Evolutionary conservation across 2,888 invertebrate species (phyloP), one percentile per base, ranked within the genome.

Genomic region (Epinotia nisella): DNA sequence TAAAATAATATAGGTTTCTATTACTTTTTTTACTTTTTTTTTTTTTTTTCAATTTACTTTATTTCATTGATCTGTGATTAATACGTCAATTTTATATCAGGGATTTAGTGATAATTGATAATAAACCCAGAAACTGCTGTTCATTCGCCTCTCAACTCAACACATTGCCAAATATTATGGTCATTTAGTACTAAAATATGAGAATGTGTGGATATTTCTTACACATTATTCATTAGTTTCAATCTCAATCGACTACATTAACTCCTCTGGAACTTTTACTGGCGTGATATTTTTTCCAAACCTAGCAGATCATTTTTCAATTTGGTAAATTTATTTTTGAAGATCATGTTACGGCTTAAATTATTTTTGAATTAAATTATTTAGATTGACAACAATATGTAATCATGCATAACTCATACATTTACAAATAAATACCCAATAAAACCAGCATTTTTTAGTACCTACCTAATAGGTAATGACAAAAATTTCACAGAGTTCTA

Each of bases 1-100:
- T 7, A 24, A 53, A 39, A 5, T 53, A 53, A 65, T 4, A 55
- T 19, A 9, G 19, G 3, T 17, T 55, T 35, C 64, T 39, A 51
- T 29, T 35, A 51, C 17, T 11, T 24, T 51, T 5, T 11, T n/a
- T n/a, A n/a, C n/a, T n/a, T n/a, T n/a, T n/a, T n/a, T n/a, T n/a
- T n/a, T n/a, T 49, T n/a, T 64, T n/a, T n/a, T n/a, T n/a, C n/a
- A n/a, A n/a, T 58, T 1, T 24, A 35, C 17, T 49, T 58, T 9
- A 45, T 45, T 62, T 62, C 15, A 62, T 62, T 49, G 29, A 21
- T 59, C 65, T 65, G 71, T 71, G 65, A 71, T 71, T 53, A 24
- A 59, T 24, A 24, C 21, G 71, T 59, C 59, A 71, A 59, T 70
- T 70, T 58, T 17, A 41, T 11, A 45, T 15, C 51, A 35, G 49